Percentiles rank a stretch among this genome's conserved stretches.
Evolutionary conservation across 2,113 vertebrate species (phyloP).

Genomic region (Tragelaphus strepsiceros): DNA sequence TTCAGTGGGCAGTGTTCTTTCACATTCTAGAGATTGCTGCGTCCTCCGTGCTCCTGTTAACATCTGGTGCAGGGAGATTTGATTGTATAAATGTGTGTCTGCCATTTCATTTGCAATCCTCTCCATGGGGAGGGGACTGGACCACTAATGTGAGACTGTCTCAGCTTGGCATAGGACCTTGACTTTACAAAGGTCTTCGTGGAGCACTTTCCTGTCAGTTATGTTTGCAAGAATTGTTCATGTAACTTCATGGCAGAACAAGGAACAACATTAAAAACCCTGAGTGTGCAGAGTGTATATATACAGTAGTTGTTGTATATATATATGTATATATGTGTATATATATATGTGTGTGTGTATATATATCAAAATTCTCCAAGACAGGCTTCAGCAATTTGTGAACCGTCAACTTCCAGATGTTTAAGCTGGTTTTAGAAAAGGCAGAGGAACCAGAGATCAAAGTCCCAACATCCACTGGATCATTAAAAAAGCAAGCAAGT

Average conservation of each 20-base stretch:
- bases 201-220: no score
- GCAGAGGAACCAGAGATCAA: fast-evolving
- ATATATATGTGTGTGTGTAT: no score
- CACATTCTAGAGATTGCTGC: fast-evolving
- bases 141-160: no score
- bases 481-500: not conserved
- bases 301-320: not conserved
- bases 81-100: no score
- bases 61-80: fast-evolving
- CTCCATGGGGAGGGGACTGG: fast-evolving
- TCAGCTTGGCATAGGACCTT: not conserved
- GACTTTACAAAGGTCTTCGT: not conserved
- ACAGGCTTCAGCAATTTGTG: not conserved
- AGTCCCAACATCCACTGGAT: not conserved
- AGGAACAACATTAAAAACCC: not conserved
- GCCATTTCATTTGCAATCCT: not conserved
- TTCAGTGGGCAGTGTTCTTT: not conserved
- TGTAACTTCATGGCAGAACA: not conserved
- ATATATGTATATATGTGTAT: no score
- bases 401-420: not conserved
- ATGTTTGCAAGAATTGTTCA: not conserved
- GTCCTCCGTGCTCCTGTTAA: fast-evolving
- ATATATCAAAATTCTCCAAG: not conserved
- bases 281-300: not conserved
- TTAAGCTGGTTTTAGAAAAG: not conserved